Base-by-base conservation (phyloP, 2,113 vertebrate species). In the Passer domesticus region DNA sequence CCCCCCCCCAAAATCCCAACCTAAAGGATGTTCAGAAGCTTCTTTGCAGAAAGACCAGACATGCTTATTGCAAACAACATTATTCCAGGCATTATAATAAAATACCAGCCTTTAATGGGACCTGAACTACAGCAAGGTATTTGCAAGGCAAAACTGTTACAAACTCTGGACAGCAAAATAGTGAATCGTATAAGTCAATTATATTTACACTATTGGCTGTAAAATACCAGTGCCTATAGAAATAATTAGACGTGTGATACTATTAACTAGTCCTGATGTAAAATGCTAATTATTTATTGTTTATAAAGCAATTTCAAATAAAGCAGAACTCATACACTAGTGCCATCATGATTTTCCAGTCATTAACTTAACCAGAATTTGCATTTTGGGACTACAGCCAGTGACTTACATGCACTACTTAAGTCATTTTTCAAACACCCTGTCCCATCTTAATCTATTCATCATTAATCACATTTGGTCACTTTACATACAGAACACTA, bases 401-500 rank as follows among this genome's bases (percentile, higher is more conserved):
- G 97, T 98, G 98, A 98, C 97, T 98, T 98, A 97, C 98, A 98
- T 97, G 96, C 89, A 92, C 96, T 97, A 97, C 98, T 97, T 97
- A 98, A 98, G 97, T 97, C 97, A 98, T 98, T 98, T 98, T 98
- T 98, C 98, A 98, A 98, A 97, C 96, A 97, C 98, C 97, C 97
- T 98, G 97, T 98, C 98, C 97, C 95, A 96, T 98, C 97, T 97
- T 98, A 97, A 98, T 98, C 98, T 98, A 97, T 97, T 98, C 97
- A 98, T 98, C 98, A 98, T 98, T 98, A 98, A 98, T 98, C 98
- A 98, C 97, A 96, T 98, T 98, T 98, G 98, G 97, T 97, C 97
- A 98, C 96, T 98, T 97, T 98, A 98, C 98, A 98, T 98, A 98
- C 96, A 97, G 98, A 98, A 98, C 98, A 98, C 97, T 95, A 97